phyloP scores from a whole-genome alignment of 2,113 vertebrate genomes.

The Theristicus caerulescens region DNA sequence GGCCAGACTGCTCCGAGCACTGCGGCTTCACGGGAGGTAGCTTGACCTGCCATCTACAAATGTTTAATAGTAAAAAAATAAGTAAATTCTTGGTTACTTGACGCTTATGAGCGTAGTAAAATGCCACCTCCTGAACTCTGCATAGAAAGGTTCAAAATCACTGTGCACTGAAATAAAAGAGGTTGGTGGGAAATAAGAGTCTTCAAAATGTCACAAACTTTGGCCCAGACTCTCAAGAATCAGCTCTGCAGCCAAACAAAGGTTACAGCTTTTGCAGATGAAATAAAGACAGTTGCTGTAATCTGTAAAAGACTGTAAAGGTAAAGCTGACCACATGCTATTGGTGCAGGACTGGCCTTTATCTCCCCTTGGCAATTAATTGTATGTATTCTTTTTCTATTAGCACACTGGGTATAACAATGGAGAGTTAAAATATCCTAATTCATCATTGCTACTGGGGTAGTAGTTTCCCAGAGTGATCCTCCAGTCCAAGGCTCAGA shows the following conservation, averaged over 20 bases:
- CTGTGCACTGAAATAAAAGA: neutral
- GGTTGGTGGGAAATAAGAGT: neutral
- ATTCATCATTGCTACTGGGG: neutral
- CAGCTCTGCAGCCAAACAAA: neutral
- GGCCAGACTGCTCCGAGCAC: neutral
- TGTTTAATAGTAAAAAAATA: neutral
- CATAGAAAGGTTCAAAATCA: neutral
- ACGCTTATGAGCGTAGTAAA: neutral
- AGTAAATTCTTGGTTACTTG: neutral
- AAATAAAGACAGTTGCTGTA: neutral
- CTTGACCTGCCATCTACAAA: neutral
- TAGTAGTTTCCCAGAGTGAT: neutral
- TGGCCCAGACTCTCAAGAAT: neutral
- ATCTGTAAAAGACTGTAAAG: neutral
- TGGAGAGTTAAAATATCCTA: neutral
- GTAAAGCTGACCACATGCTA: neutral
- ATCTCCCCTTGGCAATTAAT: neutral
- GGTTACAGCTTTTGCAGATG: neutral
- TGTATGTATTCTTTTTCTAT: neutral
- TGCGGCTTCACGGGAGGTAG: neutral
- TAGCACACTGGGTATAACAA: neutral
- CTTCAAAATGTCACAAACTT: neutral
- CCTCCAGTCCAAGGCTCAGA: neutral
- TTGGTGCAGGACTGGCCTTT: neutral
- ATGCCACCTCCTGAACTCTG: neutral